Conservation (phyloP, 2,888 invertebrate species). For the Lasius fuliginosus region DNA sequence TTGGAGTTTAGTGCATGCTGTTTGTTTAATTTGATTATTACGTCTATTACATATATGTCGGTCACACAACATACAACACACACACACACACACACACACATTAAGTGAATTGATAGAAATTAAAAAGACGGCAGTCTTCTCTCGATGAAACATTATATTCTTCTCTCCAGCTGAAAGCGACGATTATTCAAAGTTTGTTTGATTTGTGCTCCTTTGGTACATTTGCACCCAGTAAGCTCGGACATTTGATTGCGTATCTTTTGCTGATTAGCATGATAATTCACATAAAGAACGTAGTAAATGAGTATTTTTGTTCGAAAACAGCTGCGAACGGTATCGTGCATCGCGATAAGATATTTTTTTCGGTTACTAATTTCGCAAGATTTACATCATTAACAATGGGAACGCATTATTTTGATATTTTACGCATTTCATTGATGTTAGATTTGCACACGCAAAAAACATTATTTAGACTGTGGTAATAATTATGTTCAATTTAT, state of each 20-base stretch:
- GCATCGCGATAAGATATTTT: constrained; percentile 9
- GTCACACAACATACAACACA: no score
- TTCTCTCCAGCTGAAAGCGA: background rate
- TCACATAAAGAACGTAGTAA: background rate
- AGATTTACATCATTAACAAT: background rate
- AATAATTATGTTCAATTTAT: background rate
- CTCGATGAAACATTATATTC: background rate
- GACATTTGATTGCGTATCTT: background rate
- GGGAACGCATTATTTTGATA: background rate
- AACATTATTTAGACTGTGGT: background rate
- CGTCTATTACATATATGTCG: background rate
- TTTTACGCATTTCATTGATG: background rate
- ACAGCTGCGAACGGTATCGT: background rate
- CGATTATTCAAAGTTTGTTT: background rate
- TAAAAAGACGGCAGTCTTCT: background rate
- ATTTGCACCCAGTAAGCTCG: background rate
- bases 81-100: no score
- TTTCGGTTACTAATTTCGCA: background rate
- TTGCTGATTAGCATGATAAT: background rate
- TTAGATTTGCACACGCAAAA: background rate
- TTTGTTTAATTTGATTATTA: background rate
- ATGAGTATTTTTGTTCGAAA: background rate
- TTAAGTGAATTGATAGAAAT: background rate
- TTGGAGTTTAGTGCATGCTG: background rate
- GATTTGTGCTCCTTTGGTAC: background rate